Base-by-base conservation (phyloP, 2,888 invertebrate species). In the Seladonia tumulorum region DNA sequence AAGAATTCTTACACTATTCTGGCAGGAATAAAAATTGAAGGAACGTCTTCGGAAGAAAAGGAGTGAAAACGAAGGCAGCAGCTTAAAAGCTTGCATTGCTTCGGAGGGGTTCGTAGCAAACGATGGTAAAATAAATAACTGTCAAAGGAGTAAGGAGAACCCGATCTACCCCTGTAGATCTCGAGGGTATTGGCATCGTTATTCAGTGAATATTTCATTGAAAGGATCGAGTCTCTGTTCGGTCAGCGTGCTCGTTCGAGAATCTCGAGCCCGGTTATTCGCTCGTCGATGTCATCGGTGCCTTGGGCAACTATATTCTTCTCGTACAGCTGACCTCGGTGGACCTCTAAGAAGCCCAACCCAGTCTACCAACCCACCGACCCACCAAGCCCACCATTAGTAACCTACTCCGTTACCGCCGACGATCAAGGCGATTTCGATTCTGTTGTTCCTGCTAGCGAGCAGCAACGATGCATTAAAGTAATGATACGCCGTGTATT, bases 261-360 rank as follows among this genome's bases (percentile, higher is more conserved):
- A 82, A 77, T 84, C 87, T 85, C 86, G 88, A 88, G 87, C 89
- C 91, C 87, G 91, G 93, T 93, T 94, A 92, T 94, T 94, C 93
- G 94, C 93, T 94, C 90, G 92, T 94, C 93, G 94, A 94, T 94
- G 94, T 94, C 94, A 93, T 92, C 92, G 93, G 90, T 92, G 94
- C 94, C 94, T 92, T 92, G 89, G 93, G 94, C 94, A 90, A 93
- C 91, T 86, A 86, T 94, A 93, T 93, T 93, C 93, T 93, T 93
- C 92, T 91, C 92, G 93, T 85, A 86, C 91, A 92, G 91, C 82
- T 90, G 91, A 94, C 94, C 94, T 94, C 93, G 88, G 91, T 92
- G 93, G 93, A 93, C 94, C 94, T 92, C 93, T 91, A 85, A 91
- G 92, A 93, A 92, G 93, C 92, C 93, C 93, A 93, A 92, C 93